These are phyloP conservation scores for Leptoteleia sp. DNA, from an alignment of 1,140 invertebrate genomes.

Conservation along the genomic window DNA sequence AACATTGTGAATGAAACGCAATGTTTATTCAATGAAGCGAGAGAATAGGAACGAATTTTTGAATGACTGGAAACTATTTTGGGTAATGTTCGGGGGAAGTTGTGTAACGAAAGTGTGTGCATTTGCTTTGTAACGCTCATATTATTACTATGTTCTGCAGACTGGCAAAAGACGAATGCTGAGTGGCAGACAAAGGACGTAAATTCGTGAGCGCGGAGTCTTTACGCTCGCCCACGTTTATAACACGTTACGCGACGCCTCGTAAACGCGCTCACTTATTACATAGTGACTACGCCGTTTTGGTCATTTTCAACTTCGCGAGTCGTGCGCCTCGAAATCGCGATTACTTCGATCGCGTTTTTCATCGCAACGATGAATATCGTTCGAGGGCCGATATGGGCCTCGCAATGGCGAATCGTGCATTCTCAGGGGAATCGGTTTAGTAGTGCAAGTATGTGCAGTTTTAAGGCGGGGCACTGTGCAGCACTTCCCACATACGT, in stretches of 20 bases:
- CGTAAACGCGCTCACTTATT: conserved; percentile 60
- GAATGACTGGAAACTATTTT: conserved; percentile 55
- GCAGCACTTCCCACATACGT: conserved; percentile 52
- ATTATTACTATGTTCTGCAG: conserved; percentile 22
- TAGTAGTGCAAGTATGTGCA: conserved; percentile 42
- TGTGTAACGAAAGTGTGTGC: conserved; percentile 43
- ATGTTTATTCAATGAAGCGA: conserved; percentile 60
- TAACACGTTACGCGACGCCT: conserved; percentile 52
- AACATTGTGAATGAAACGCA: conserved; percentile 46
- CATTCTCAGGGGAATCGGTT: conserved; percentile 42
- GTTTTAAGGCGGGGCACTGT: conserved; percentile 56
- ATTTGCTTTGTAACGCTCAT: conserved; percentile 24
- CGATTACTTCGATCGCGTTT: conserved; percentile 53
- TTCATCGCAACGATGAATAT: no score
- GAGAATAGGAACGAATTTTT: conserved; percentile 56
- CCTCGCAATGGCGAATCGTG: conserved; percentile 46
- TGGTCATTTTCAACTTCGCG: conserved; percentile 35
- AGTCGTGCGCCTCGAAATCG: conserved; percentile 47
- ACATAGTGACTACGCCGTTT: conserved; percentile 39
- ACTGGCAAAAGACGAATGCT: conserved; percentile 35
- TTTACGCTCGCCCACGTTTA: conserved; percentile 59
- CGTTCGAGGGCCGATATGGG: conserved; percentile 52
- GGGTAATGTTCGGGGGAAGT: conserved; percentile 26
- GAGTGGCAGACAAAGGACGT: conserved; percentile 62
- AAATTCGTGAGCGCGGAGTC: conserved; percentile 60